Evolutionary conservation across 2,113 vertebrate species (phyloP).

Genomic region (Salvator merianae): DNA sequence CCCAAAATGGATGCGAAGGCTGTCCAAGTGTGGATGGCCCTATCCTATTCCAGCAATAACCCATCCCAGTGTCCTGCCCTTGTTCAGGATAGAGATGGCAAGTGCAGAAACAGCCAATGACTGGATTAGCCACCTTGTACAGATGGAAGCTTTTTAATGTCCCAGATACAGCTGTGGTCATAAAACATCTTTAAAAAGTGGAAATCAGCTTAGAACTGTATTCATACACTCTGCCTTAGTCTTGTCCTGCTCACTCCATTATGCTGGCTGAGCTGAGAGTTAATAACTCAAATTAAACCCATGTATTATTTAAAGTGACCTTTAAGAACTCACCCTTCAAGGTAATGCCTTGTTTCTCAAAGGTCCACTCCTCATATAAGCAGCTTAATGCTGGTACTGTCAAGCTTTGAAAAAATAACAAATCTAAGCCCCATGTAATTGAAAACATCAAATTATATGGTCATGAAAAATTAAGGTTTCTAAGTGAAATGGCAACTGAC

Average conservation of each 20-base stretch:
- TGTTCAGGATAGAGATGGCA: no score
- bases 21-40: no score
- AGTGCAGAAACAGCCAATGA: no score
- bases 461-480: slow-evolving; percentile 67
- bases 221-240: background rate
- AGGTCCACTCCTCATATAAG: background rate
- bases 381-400: slow-evolving; percentile 5
- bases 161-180: background rate
- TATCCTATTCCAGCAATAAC: no score
- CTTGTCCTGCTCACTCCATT: background rate
- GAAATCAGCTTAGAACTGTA: background rate
- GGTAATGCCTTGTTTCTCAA: background rate
- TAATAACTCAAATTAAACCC: slow-evolving; percentile 25
- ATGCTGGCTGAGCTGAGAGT: background rate
- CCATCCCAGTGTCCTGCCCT: no score
- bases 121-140: no score
- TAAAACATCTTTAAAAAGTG: slow-evolving; percentile 24
- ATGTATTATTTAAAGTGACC: slow-evolving; percentile 21
- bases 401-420: slow-evolving; percentile 57
- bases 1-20: no score
- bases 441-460: slow-evolving; percentile 66
- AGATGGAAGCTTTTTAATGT: no score
- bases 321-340: slow-evolving; percentile 1
- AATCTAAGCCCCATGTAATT: slow-evolving; percentile 72
- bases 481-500: slow-evolving; percentile 59